Percentiles rank a stretch among this genome's conserved stretches.
Conservation (phyloP, 1,140 invertebrate species). For the Paralvinella palmiformis region DNA sequence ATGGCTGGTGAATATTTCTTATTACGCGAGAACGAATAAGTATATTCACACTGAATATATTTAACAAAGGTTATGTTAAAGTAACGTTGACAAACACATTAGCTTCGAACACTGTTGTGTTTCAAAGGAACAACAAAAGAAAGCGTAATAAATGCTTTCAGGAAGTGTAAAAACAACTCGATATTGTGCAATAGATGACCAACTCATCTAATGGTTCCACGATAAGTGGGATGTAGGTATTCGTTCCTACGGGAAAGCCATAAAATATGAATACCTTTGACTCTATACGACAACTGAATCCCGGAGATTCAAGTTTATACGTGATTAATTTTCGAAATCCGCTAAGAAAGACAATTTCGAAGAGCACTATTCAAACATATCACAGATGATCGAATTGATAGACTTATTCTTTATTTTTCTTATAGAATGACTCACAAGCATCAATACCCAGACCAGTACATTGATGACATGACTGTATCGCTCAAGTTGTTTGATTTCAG, state of each 20-base stretch:
- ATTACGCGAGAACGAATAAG: too few relatives aligned
- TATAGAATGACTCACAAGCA: background rate
- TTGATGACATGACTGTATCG: background rate
- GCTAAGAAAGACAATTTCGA: background rate
- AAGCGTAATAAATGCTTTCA: too few relatives aligned
- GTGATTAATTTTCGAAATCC: conserved; percentile 2
- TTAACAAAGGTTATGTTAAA: too few relatives aligned
- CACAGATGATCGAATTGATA: background rate
- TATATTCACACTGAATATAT: too few relatives aligned
- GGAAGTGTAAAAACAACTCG: too few relatives aligned
- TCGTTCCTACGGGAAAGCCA: background rate
- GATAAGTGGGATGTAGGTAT: background rate
- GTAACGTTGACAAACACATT: too few relatives aligned
- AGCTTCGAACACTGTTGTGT: too few relatives aligned
- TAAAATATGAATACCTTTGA: background rate
- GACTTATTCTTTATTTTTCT: background rate
- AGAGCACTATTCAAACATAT: background rate
- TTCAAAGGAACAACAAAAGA: too few relatives aligned
- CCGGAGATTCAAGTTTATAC: conserved; percentile 6
- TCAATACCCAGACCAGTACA: background rate
- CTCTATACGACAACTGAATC: background rate
- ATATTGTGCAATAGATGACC: background rate
- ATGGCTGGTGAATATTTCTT: too few relatives aligned
- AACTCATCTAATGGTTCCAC: background rate
- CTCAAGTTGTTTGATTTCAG: background rate